These are phyloP conservation scores for Atta texana DNA, from an alignment of 1,140 invertebrate species.

Conservation along the genomic window DNA sequence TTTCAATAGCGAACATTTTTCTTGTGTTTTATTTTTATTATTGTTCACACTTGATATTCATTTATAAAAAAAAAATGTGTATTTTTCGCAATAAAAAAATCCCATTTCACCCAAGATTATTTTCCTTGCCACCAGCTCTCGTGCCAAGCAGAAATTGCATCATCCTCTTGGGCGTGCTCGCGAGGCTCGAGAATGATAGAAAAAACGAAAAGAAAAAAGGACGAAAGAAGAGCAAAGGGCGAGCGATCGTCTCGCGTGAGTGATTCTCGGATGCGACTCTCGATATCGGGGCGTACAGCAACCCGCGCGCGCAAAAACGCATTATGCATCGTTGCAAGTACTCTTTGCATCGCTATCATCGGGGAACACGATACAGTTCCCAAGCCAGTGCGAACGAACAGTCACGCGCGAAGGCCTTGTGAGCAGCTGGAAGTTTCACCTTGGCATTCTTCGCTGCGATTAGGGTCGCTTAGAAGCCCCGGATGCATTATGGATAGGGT, in stretches of 20 bases:
- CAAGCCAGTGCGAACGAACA: conserved; percentile 26
- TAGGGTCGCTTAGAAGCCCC: conserved; percentile 74
- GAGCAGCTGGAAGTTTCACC: conserved; percentile 54
- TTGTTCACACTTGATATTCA: not conserved
- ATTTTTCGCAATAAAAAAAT: not conserved
- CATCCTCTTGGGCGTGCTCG: conserved; percentile 13
- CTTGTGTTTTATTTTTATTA: not conserved
- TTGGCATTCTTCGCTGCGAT: conserved; percentile 67
- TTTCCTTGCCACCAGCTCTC: conserved; percentile 14
- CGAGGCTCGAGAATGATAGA: not conserved
- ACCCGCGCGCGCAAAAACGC: conserved; percentile 42
- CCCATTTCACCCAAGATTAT: conserved; percentile 16
- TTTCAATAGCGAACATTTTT: not conserved
- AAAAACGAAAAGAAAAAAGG: not conserved
- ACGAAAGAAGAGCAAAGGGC: not conserved
- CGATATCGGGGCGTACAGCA: conserved; percentile 20
- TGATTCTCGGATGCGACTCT: conserved; percentile 49
- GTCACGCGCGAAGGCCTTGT: conserved; percentile 41
- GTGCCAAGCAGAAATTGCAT: conserved; percentile 33
- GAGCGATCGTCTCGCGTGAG: conserved; percentile 57
- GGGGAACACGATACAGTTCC: conserved; percentile 39
- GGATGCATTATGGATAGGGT: conserved; percentile 77
- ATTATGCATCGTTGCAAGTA: conserved; percentile 41
- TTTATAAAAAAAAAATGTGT: not conserved
- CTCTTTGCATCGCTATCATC: conserved; percentile 25